Evolutionary conservation across 1,140 invertebrate species (phyloP), one percentile per base, ranked within the genome.

Genomic region (Periplaneta americana): DNA sequence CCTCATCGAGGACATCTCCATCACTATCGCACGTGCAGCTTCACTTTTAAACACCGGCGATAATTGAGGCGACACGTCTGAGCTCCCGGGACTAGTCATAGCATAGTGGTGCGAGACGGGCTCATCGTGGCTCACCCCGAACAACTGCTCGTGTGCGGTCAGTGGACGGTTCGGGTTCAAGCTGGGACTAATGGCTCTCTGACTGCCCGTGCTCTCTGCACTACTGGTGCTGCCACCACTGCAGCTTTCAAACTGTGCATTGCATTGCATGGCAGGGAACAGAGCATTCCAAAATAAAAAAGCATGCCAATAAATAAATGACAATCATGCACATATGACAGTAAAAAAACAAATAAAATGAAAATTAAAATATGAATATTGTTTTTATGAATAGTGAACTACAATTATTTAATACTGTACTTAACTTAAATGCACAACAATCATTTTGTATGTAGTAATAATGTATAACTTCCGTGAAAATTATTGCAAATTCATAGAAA

Each of bases 1-100:
- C 78, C 80, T 84, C 80, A 78, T 48, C 57, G 84, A 66, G 5
- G 93, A 92, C 90, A 96, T 94, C 88, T 96, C 95, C 81, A 95
- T 94, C 76, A 96, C 94, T 57, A 96, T 96, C 86, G 95, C 93
- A 81, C 93, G 91, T 0, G 95, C 95, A 6, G 95, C 94, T 86
- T 95, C 95, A 86, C 95, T 96, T 85, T 96, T 95, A 87, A 96
- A 96, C 75, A 96, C 92, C 0, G 94, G 91, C 87, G 88, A 88
- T 36, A 88, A 82, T 81, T 87, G 87, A 0, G 86, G 85, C 34
- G 87, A 85, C 78, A 84, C 84, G 57, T 86, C 82, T 17, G 83
- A 79, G 75, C 83, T 84, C 77, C 81, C 82, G 35, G 83, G 81
- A 57, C 31, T 39, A 33, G 48, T 81, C 83, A 78, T 36, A 80